Evolutionary conservation across 2,888 invertebrate genomes (phyloP).

Genomic region (Bombylius discolor): DNA sequence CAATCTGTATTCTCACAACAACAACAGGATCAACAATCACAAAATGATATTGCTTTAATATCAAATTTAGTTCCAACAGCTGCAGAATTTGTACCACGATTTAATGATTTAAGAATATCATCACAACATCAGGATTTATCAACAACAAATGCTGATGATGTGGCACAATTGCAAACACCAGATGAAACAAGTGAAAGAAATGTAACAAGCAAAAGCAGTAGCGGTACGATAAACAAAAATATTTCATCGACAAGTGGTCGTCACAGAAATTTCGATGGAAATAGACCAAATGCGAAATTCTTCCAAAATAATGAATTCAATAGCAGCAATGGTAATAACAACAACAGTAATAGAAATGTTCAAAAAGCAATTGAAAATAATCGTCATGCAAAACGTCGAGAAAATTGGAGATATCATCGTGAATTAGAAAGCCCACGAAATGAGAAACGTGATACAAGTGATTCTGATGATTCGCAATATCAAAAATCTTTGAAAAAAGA

Average conservation of each 20-base stretch:
- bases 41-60: conserved; percentile 20
- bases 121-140: conserved; percentile 3
- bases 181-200: background rate
- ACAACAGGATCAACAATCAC: conserved; percentile 10
- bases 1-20: conserved; percentile 14
- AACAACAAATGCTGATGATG: background rate
- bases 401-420: conserved; percentile 33
- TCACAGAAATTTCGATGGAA: background rate
- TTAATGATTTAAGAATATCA: conserved; percentile 24
- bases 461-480: background rate
- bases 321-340: conserved; percentile 8
- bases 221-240: conserved; percentile 17
- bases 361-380: conserved; percentile 24
- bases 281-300: background rate
- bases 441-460: background rate
- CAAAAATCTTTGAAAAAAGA: background rate
- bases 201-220: background rate
- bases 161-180: no score
- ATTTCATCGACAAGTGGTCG: conserved; percentile 7
- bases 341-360: conserved; percentile 14
- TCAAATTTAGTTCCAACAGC: conserved; percentile 31
- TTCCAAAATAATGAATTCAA: background rate
- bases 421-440: conserved; percentile 19
- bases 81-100: conserved; percentile 32
- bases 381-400: conserved; percentile 29